Percentiles rank a stretch among this genome's conserved stretches.
Evolutionary conservation across 2,888 invertebrate species (phyloP).

Genomic region (Gandaritis pyraliata): DNA sequence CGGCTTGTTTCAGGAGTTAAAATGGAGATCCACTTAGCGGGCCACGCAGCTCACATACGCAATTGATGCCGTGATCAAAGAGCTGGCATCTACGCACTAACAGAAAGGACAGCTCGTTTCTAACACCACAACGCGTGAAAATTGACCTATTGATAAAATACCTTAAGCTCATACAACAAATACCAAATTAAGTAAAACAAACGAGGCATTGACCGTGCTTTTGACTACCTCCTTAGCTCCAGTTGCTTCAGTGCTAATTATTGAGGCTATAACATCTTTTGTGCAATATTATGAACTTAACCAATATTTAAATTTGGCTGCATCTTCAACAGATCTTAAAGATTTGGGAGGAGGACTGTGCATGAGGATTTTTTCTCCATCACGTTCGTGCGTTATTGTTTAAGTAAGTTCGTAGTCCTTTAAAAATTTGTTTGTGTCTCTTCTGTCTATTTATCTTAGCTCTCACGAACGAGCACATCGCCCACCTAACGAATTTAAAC

Average conservation of each 20-base stretch:
- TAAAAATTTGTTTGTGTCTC: background rate
- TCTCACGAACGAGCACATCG: slow-evolving; percentile 65
- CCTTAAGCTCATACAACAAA: too few relatives aligned
- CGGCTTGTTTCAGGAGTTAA: slow-evolving; percentile 84
- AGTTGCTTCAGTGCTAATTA: too few relatives aligned
- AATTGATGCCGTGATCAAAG: slow-evolving; percentile 71
- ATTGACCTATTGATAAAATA: background rate
- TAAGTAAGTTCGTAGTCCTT: background rate
- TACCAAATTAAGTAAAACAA: too few relatives aligned
- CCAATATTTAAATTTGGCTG: too few relatives aligned
- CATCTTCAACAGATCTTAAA: too few relatives aligned
- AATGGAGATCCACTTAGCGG: slow-evolving; percentile 84
- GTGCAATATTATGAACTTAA: too few relatives aligned
- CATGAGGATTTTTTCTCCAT: too few relatives aligned
- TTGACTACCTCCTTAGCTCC: too few relatives aligned
- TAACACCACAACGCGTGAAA: background rate
- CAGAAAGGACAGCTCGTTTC: slow-evolving; percentile 34
- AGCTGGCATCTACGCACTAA: slow-evolving; percentile 39
- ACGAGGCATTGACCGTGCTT: too few relatives aligned
- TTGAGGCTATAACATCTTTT: too few relatives aligned
- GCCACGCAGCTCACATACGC: slow-evolving; percentile 82
- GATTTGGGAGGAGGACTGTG: too few relatives aligned
- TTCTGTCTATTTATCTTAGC: slow-evolving; percentile 47
- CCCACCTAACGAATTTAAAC: slow-evolving; percentile 80
- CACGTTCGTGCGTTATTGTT: too few relatives aligned